Evolutionary conservation across 2,888 invertebrate species (phyloP).

Genomic region (Andrena bucephala): DNA sequence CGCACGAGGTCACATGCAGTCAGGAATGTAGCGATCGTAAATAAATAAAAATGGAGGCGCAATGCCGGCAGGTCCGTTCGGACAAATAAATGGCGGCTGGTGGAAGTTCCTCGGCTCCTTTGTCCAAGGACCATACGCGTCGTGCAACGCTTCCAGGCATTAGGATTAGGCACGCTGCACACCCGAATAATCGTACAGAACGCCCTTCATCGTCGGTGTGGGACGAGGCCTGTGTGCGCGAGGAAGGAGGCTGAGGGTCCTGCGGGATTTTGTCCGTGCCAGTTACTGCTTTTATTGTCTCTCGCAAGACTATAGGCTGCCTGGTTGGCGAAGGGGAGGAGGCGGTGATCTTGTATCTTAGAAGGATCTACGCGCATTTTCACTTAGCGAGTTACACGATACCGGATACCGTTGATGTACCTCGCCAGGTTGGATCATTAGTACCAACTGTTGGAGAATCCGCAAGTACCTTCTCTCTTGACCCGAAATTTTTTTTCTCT

Average conservation of each 20-base stretch:
- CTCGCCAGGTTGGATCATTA: slow-evolving; percentile 79
- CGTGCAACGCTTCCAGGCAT: slow-evolving; percentile 55
- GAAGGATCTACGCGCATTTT: slow-evolving; percentile 82
- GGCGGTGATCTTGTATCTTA: slow-evolving; percentile 73
- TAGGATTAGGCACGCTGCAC: slow-evolving; percentile 66
- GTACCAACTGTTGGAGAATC: slow-evolving; percentile 77
- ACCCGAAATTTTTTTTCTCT: slow-evolving; percentile 46
- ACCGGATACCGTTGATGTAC: slow-evolving; percentile 72
- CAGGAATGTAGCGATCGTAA: slow-evolving; percentile 45
- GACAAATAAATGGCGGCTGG: slow-evolving; percentile 51
- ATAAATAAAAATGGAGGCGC: slow-evolving; percentile 54
- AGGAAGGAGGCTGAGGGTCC: slow-evolving; percentile 54
- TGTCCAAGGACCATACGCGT: slow-evolving; percentile 55
- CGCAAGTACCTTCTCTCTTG: slow-evolving; percentile 66
- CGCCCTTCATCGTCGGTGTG: not conserved
- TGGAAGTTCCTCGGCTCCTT: slow-evolving; percentile 57
- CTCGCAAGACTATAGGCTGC: slow-evolving; percentile 46
- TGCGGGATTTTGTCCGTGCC: slow-evolving; percentile 70
- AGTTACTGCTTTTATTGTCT: slow-evolving; percentile 71
- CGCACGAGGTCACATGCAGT: slow-evolving; percentile 9
- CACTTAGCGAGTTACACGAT: slow-evolving; percentile 84
- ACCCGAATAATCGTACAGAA: slow-evolving; percentile 24
- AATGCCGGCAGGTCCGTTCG: slow-evolving; percentile 7
- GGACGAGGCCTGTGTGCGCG: not conserved
- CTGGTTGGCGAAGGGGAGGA: slow-evolving; percentile 24